Percentiles rank a stretch among this genome's conserved stretches.
These are phyloP conservation scores for Lycia hirtaria DNA, from an alignment of 2,888 invertebrate genomes.

Conservation along the genomic window DNA sequence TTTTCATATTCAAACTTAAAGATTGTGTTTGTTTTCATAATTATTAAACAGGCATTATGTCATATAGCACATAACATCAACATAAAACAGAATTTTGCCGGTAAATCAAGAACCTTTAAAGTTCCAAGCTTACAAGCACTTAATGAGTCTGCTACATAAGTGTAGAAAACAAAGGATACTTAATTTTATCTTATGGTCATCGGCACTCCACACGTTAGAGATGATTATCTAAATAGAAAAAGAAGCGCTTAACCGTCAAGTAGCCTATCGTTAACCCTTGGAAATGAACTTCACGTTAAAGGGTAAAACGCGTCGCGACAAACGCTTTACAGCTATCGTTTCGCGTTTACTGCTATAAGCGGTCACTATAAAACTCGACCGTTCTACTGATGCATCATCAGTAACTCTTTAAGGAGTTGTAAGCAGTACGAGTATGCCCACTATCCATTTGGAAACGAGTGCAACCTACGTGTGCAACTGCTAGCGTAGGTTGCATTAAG, in stretches of 20 bases:
- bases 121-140: background rate
- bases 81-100: no score
- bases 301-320: slow-evolving; percentile 56
- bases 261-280: slow-evolving; percentile 28
- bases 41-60: no score
- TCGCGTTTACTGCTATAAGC: slow-evolving; percentile 73
- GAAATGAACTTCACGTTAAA: slow-evolving; percentile 34
- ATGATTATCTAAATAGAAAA: slow-evolving; percentile 28
- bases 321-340: slow-evolving; percentile 65
- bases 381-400: slow-evolving; percentile 58
- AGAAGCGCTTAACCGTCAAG: slow-evolving; percentile 24
- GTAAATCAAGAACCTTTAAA: no score
- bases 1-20: no score
- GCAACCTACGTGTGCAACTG: no score
- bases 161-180: background rate
- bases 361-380: slow-evolving; percentile 64
- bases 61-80: no score
- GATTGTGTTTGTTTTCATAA: no score
- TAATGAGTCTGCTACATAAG: background rate
- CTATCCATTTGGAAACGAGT: background rate
- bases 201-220: slow-evolving; percentile 4
- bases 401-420: slow-evolving; percentile 40
- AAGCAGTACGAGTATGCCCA: background rate
- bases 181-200: background rate
- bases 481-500: no score